A percentile compares a stretch with the other conserved stretches of the same genome.
phyloP scores from a whole-genome alignment of 1,140 invertebrate species.

The Melipona quadrifasciata region DNA sequence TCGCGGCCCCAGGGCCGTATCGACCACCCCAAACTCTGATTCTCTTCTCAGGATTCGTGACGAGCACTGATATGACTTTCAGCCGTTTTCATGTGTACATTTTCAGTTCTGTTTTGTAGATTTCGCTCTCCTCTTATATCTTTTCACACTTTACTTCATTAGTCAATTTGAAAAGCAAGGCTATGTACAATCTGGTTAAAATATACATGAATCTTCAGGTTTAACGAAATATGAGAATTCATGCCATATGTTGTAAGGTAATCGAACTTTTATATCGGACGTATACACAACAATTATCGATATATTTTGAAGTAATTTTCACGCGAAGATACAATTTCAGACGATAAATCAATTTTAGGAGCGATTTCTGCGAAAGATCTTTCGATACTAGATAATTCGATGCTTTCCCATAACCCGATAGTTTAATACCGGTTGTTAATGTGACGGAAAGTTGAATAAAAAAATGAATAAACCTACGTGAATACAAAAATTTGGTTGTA shows the following conservation, averaged over 20 bases:
- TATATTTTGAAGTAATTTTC: background rate
- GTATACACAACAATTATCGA: conserved; percentile 18
- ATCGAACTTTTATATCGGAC: conserved; percentile 58
- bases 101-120: conserved; percentile 51
- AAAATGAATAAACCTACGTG: background rate
- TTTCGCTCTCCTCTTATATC: conserved; percentile 33
- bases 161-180: conserved; percentile 13
- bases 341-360: background rate
- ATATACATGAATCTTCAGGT: conserved; percentile 49
- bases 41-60: conserved; percentile 55
- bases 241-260: conserved; percentile 48
- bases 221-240: conserved; percentile 46
- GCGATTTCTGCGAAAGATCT: background rate
- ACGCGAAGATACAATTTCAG: background rate
- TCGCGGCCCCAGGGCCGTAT: conserved; percentile 79
- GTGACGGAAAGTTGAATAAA: background rate
- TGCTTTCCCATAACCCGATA: background rate
- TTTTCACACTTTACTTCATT: conserved; percentile 17
- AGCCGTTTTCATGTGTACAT: conserved; percentile 64
- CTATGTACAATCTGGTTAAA: conserved; percentile 52
- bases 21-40: conserved; percentile 74
- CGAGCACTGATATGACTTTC: conserved; percentile 63
- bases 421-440: background rate
- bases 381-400: background rate
- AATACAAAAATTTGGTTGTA: background rate